These are phyloP conservation scores for Abrostola tripartita DNA, from an alignment of 2,888 invertebrate species.

Conservation along the genomic window DNA sequence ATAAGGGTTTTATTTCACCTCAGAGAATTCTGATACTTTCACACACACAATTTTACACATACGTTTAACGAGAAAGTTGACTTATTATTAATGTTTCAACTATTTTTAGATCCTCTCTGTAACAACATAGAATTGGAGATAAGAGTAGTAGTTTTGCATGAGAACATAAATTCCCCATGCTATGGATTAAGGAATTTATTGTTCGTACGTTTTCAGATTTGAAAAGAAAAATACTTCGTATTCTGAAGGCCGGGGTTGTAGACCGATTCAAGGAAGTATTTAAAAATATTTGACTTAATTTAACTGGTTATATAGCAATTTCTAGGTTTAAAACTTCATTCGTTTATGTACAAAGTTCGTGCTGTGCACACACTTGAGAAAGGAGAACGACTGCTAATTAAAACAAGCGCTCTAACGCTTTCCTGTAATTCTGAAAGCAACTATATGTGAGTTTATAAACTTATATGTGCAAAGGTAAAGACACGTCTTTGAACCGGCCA, in stretches of 20 bases:
- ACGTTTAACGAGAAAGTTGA: slow-evolving; percentile 10
- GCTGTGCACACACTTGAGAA: slow-evolving; percentile 46
- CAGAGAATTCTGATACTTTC: slow-evolving; percentile 37
- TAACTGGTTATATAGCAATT: too few species aligned
- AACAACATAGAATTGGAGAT: background rate
- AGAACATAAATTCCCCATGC: background rate
- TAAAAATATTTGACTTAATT: too few species aligned
- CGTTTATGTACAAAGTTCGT: slow-evolving; percentile 42
- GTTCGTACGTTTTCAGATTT: background rate
- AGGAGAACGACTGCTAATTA: slow-evolving; percentile 50
- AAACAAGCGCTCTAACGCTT: slow-evolving; percentile 55
- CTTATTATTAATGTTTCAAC: background rate
- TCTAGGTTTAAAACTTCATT: slow-evolving; percentile 39
- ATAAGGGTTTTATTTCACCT: slow-evolving; percentile 44
- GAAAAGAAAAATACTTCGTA: background rate
- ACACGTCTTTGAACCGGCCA: slow-evolving; percentile 39
- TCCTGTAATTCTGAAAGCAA: slow-evolving; percentile 50
- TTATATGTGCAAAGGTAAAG: slow-evolving; percentile 47
- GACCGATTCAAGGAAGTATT: too few species aligned
- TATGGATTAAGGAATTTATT: background rate
- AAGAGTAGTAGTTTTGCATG: background rate
- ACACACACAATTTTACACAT: slow-evolving; percentile 19
- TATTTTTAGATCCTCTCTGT: background rate
- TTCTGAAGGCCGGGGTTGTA: background rate
- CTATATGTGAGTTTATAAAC: slow-evolving; percentile 41